Base-by-base conservation (phyloP, 2,113 vertebrate genomes). In the Piprites chloris region DNA sequence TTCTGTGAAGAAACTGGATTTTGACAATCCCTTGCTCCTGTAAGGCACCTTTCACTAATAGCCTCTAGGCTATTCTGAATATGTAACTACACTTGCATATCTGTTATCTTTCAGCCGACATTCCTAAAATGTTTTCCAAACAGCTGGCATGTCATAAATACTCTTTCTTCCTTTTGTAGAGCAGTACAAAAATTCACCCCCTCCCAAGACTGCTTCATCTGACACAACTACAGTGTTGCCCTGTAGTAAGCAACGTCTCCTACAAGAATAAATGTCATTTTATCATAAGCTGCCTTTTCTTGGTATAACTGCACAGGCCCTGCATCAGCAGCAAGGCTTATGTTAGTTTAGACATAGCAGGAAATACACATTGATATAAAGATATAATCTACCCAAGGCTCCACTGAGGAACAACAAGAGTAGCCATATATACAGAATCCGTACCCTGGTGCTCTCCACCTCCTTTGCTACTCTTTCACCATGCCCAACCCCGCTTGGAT, bases 71-170 rank as follows among this genome's bases (percentile, higher is more conserved):
- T 94, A 92, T 72, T 89, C 90, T 90, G 95, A 92, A 94, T 96
- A 93, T 66, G 80, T 44, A 92, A 88, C 83, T 81, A 42, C 61
- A 72, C 90, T 94, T 56, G 72, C 63, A 61, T 90, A 93, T 96
- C 87, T 96, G 89, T 61, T 96, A 95, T 97, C 96, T 92, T 95
- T 81, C 65, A 90, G 69, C 9, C 5, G 2, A 65, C 95, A 96
- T 95, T 97, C 94, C 87, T 87, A 41, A 87, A 84, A 86, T 82
- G 66, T 75, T 95, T 95, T 95, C 91, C 84, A 85, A 95, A 91
- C 80, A 96, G 95, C 61, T 91, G 84, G 72, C 56, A 69, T 56
- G 56, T 95, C 76, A 92, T 86, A 96, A 97, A 97, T 95, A 94
- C 80, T 66, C 75, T 80, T 86, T 75, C 55, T 66, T 84, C 33